phyloP scores from a whole-genome alignment of 1,140 invertebrate species.

The Sycobia sp. region DNA sequence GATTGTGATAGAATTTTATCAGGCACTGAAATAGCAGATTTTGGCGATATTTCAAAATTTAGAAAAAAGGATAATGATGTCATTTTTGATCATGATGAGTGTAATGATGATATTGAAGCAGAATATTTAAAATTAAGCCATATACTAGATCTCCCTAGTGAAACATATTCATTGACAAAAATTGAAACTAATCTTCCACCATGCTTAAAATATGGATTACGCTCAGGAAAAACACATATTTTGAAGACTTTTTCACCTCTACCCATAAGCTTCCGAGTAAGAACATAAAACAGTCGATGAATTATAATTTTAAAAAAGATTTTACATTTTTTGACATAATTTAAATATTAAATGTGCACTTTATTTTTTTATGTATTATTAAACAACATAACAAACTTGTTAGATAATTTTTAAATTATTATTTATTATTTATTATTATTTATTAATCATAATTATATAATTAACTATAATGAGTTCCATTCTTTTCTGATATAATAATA shows the following conservation, averaged over 20 bases:
- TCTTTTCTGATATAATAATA: neutral
- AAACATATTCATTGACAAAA: slow-evolving; percentile 49
- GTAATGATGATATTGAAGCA: slow-evolving; percentile 45
- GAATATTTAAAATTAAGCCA: slow-evolving; percentile 46
- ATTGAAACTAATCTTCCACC: slow-evolving; percentile 45
- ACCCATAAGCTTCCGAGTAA: slow-evolving; percentile 53
- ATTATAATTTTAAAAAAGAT: neutral
- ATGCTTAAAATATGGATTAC: slow-evolving; percentile 46
- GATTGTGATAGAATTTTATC: slow-evolving; percentile 43
- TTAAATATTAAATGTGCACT: neutral
- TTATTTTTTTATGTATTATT: neutral
- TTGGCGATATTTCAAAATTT: slow-evolving; percentile 35
- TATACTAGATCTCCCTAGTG: slow-evolving; percentile 44
- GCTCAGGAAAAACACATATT: slow-evolving; percentile 48
- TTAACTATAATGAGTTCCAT: neutral
- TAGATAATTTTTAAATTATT: neutral
- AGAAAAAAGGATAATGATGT: slow-evolving; percentile 34
- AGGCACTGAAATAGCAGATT: slow-evolving; percentile 35
- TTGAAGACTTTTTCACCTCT: slow-evolving; percentile 51
- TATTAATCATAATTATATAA: neutral
- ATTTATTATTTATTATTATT: slow-evolving; percentile 5
- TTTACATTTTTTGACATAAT: neutral
- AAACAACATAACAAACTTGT: too few relatives aligned
- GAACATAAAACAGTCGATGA: neutral
- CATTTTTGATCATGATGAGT: slow-evolving; percentile 41